Percentiles rank a stretch among this genome's conserved stretches.
Conservation (phyloP, 2,113 vertebrate species). For the Trochalopteron elliotii region DNA sequence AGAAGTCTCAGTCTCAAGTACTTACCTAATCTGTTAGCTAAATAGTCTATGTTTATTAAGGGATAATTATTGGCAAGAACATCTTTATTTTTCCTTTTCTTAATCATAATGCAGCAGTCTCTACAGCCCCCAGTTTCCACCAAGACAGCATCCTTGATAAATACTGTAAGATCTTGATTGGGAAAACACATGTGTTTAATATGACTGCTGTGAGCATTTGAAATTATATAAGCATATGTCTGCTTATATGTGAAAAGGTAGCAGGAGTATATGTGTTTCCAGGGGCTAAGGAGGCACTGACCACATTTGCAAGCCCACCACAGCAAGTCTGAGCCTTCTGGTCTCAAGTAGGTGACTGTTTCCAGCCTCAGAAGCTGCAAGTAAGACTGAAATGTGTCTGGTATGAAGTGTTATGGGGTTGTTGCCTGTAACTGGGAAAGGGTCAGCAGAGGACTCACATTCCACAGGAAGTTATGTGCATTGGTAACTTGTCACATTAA, state of each 20-base stretch:
- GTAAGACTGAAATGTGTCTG: neutral
- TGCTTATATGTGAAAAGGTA: neutral
- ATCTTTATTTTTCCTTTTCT: neutral
- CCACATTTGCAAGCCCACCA: neutral
- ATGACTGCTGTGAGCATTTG: neutral
- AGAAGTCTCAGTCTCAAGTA: neutral
- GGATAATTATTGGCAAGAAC: neutral
- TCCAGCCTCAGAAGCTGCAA: neutral
- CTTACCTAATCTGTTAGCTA: neutral
- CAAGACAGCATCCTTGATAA: neutral
- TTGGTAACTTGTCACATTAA: neutral
- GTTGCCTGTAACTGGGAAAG: neutral
- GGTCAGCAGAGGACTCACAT: neutral
- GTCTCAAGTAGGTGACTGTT: neutral
- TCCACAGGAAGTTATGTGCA: neutral
- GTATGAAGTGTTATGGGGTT: neutral
- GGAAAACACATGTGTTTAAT: neutral
- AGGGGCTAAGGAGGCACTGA: neutral
- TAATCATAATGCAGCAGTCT: neutral
- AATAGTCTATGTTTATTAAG: neutral
- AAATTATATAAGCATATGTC: neutral
- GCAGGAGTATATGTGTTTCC: neutral
- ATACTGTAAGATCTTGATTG: neutral
- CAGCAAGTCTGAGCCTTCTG: neutral
- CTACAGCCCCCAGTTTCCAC: neutral